phyloP scores from a whole-genome alignment of 30 jellyfish, hydroid and myxozoan species.

The Phacellophora camtschatica region DNA sequence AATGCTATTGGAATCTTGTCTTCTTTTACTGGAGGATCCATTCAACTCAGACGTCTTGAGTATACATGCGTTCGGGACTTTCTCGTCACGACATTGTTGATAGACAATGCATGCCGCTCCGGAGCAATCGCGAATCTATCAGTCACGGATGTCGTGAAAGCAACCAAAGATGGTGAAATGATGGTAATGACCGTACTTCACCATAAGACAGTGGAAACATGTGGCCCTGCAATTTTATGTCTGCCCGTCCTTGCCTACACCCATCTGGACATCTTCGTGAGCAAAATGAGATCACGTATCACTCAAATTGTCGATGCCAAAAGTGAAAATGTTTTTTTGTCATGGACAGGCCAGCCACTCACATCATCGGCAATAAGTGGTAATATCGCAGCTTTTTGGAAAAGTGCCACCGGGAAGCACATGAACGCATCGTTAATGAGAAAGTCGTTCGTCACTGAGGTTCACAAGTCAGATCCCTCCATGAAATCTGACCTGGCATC shows the following conservation, averaged over 20 bases:
- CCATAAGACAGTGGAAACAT: not conserved
- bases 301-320: too few relatives aligned
- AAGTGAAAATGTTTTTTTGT: not conserved
- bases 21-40: too few relatives aligned
- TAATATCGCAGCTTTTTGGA: conserved; percentile 8
- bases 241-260: too few relatives aligned
- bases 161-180: not conserved
- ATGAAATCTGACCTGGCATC: not conserved
- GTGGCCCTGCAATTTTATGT: not conserved
- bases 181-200: not conserved
- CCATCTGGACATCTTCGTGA: too few relatives aligned
- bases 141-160: too few relatives aligned
- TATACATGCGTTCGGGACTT: too few relatives aligned
- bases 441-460: conserved; percentile 33
- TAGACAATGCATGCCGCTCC: too few relatives aligned
- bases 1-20: too few relatives aligned
- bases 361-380: not conserved
- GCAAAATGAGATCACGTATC: too few relatives aligned
- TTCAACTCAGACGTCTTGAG: too few relatives aligned
- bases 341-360: not conserved
- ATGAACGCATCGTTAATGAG: conserved; percentile 41
- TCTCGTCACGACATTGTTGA: too few relatives aligned
- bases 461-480: conserved; percentile 14
- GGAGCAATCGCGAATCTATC: too few relatives aligned
- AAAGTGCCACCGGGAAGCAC: conserved; percentile 4